These are phyloP conservation scores for Eretmocerus hayati DNA, from an alignment of 2,888 invertebrate genomes.

Conservation along the genomic window DNA sequence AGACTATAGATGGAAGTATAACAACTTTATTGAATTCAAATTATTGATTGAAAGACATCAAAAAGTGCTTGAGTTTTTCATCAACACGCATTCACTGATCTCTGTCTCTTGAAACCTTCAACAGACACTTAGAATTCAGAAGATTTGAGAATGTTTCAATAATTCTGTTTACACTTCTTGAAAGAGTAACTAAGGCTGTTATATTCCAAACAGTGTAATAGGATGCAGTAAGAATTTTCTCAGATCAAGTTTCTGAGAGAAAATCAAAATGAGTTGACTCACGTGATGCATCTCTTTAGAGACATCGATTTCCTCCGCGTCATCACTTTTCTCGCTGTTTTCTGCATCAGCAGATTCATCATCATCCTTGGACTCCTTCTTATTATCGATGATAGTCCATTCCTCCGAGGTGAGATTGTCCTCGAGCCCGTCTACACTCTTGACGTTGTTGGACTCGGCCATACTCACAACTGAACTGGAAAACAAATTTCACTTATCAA, in stretches of 20 bases:
- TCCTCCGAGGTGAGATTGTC: conserved; percentile 21
- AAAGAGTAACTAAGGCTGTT: background rate
- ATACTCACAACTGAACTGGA: conserved; percentile 4
- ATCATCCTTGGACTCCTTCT: conserved; percentile 10
- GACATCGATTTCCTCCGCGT: background rate
- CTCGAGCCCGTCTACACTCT: conserved; percentile 8
- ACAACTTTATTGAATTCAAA: too few species aligned
- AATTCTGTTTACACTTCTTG: too few species aligned
- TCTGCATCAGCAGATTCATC: conserved; percentile 4
- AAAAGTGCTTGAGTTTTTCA: too few species aligned
- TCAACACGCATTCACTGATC: too few species aligned
- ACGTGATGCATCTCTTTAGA: conserved; percentile 8
- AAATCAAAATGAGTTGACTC: background rate
- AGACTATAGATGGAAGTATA: too few species aligned
- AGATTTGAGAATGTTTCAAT: too few species aligned
- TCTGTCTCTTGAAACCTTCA: too few species aligned
- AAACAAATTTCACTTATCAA: background rate
- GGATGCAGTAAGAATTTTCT: too few species aligned
- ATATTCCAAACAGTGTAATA: background rate
- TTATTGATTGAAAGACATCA: too few species aligned
- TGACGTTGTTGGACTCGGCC: conserved; percentile 12
- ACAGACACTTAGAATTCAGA: too few species aligned
- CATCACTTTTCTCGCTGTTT: conserved; percentile 1
- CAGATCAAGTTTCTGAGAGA: too few species aligned
- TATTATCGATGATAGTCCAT: conserved; percentile 24